These are phyloP conservation scores for Hypomecis punctinalis DNA, from an alignment of 2,888 invertebrate genomes.

Conservation along the genomic window DNA sequence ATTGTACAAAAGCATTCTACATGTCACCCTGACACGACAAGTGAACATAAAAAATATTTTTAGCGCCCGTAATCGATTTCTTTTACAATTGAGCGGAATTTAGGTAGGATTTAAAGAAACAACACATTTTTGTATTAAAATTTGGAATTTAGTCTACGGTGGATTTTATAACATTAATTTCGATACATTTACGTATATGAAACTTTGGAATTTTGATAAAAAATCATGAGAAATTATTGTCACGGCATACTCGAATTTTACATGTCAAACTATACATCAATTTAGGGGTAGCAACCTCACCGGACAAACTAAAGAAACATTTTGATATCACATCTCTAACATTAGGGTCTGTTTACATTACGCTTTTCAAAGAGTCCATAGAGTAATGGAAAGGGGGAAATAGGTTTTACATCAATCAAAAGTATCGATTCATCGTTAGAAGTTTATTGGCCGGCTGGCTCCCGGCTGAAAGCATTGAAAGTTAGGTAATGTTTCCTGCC, in stretches of 20 bases:
- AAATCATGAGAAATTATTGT: slow-evolving; percentile 36
- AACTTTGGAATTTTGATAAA: slow-evolving; percentile 31
- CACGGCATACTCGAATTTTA: slow-evolving; percentile 52
- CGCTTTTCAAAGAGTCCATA: slow-evolving; percentile 11
- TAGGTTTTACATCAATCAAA: slow-evolving; percentile 28
- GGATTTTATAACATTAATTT: slow-evolving; percentile 32
- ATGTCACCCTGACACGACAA: slow-evolving; percentile 78
- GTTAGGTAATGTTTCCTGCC: slow-evolving; percentile 23
- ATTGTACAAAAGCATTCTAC: slow-evolving; percentile 70
- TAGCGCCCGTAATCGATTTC: slow-evolving; percentile 58
- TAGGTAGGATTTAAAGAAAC: slow-evolving; percentile 38
- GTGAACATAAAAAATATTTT: slow-evolving; percentile 67
- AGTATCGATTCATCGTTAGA: slow-evolving; percentile 26
- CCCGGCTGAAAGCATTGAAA: slow-evolving; percentile 21
- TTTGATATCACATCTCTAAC: slow-evolving; percentile 32
- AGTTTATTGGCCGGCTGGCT: slow-evolving; percentile 23
- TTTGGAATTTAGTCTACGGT: slow-evolving; percentile 38
- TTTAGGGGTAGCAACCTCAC: too few species aligned
- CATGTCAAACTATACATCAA: not conserved
- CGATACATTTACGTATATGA: slow-evolving; percentile 28
- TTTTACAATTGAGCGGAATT: slow-evolving; percentile 37
- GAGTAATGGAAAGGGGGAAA: slow-evolving; percentile 17
- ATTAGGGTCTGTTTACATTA: slow-evolving; percentile 13
- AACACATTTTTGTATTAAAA: slow-evolving; percentile 42
- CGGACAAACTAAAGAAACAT: too few species aligned